Evolutionary conservation across 2,888 invertebrate genomes (phyloP).

Genomic region (Dicycla oo): DNA sequence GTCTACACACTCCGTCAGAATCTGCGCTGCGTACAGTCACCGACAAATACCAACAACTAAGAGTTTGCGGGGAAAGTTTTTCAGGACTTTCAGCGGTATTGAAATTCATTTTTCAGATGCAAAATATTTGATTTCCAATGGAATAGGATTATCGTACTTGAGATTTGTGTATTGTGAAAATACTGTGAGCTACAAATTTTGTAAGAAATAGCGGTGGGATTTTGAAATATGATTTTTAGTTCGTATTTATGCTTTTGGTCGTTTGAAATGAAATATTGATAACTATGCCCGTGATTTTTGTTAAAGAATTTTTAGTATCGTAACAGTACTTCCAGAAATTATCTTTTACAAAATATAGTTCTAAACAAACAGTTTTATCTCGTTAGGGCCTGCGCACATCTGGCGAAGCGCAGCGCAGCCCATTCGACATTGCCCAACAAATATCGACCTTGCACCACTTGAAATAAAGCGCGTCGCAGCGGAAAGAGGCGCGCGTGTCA

Average conservation of each 20-base stretch:
- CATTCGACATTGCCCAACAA: too few species aligned
- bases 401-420: too few species aligned
- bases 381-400: too few species aligned
- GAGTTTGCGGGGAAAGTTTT: constrained; percentile 39
- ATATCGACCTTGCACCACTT: too few species aligned
- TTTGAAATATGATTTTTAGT: background rate
- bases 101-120: constrained; percentile 42
- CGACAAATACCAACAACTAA: constrained; percentile 40
- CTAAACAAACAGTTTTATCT: background rate
- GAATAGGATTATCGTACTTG: constrained; percentile 8
- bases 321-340: too few species aligned
- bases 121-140: constrained; percentile 25
- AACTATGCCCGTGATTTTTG: background rate
- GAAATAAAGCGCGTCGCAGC: too few species aligned
- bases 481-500: too few species aligned
- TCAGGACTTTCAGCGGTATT: constrained; percentile 24
- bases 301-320: background rate
- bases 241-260: background rate
- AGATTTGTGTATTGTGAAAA: constrained; percentile 7
- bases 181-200: background rate
- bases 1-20: constrained; percentile 49
- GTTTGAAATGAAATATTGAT: background rate
- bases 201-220: background rate
- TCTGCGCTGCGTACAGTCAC: constrained; percentile 39
- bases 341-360: background rate